phyloP scores from a whole-genome alignment of 2,888 invertebrate species.

The Mythimna vitellina region DNA sequence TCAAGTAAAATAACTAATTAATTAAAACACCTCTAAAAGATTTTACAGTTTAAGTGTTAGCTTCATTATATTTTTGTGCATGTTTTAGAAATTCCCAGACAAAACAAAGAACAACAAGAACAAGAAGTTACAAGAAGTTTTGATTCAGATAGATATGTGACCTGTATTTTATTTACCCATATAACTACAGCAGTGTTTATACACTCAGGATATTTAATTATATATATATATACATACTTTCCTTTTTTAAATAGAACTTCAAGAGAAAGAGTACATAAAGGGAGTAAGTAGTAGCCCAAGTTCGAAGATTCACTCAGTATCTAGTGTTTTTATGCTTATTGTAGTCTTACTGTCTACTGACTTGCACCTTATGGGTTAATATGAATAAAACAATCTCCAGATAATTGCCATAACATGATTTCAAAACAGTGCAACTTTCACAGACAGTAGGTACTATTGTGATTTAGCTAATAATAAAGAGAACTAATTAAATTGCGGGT shows the following conservation, averaged over 20 bases:
- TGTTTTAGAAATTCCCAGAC: not conserved
- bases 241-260: no score
- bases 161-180: no score
- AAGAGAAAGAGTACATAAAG: no score
- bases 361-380: not conserved
- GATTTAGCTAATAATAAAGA: not conserved
- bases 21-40: no score
- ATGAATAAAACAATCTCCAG: not conserved
- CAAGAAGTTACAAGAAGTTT: no score
- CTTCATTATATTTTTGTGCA: not conserved
- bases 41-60: not conserved
- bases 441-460: not conserved
- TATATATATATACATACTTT: no score
- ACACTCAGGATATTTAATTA: no score
- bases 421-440: not conserved
- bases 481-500: slow-evolving; percentile 37
- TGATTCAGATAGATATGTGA: not conserved
- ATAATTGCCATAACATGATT: not conserved
- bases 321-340: not conserved
- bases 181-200: no score
- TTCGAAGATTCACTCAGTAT: not conserved
- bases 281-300: no score
- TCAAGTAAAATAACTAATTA: not conserved
- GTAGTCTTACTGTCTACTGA: not conserved
- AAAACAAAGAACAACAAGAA: no score